phyloP scores from a whole-genome alignment of 2,888 invertebrate genomes.

The Lathronympha strigana region DNA sequence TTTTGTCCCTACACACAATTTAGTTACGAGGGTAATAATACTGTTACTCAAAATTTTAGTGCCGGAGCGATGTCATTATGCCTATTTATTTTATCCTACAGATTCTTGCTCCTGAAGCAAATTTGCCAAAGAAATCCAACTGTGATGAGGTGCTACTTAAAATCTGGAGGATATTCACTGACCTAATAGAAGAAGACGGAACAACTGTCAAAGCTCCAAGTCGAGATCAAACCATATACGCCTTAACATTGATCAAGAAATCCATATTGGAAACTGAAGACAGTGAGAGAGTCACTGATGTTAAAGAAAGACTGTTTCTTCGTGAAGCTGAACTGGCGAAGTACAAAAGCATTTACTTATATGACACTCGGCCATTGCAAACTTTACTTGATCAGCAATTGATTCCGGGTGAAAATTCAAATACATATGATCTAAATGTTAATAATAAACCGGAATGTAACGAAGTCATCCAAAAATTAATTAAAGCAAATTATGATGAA shows the following conservation, averaged over 20 bases:
- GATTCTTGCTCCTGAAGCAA: neutral
- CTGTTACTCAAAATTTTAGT: neutral
- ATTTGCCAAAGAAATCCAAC: neutral
- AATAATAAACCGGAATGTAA: slow-evolving; percentile 49
- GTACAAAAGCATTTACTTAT: slow-evolving; percentile 13
- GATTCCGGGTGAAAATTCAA: slow-evolving; percentile 35
- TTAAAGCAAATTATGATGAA: slow-evolving; percentile 50
- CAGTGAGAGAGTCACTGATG: slow-evolving; percentile 34
- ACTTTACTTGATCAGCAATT: slow-evolving; percentile 10
- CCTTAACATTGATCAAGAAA: slow-evolving; percentile 38
- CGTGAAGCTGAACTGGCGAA: slow-evolving; percentile 35
- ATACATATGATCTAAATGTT: slow-evolving; percentile 50
- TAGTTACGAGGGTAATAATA: no score
- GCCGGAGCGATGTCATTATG: neutral
- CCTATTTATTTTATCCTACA: slow-evolving; percentile 4
- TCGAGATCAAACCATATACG: slow-evolving; percentile 18
- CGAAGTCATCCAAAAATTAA: slow-evolving; percentile 49
- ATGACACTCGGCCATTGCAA: slow-evolving; percentile 18
- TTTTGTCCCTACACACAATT: no score
- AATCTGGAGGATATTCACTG: slow-evolving; percentile 29
- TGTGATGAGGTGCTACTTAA: slow-evolving; percentile 25
- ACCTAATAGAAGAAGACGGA: slow-evolving; percentile 29
- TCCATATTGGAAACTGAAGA: slow-evolving; percentile 34
- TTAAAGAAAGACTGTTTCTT: slow-evolving; percentile 29
- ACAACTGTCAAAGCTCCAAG: slow-evolving; percentile 34